Conservation (phyloP, 2,113 vertebrate genomes). For the Edolisoma coerulescens region DNA sequence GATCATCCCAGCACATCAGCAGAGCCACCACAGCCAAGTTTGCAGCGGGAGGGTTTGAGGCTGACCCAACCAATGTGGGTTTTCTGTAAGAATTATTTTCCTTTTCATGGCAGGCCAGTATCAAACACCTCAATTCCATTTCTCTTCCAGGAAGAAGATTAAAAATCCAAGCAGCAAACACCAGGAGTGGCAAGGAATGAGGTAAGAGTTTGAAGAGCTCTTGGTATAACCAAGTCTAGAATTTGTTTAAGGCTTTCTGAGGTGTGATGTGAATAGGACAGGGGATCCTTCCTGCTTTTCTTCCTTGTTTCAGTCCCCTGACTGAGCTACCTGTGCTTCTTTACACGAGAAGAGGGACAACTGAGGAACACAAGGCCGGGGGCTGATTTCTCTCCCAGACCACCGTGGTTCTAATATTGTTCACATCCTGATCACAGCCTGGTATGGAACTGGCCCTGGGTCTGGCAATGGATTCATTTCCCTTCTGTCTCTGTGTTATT, state of each 20-base stretch:
- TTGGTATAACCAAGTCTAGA: not conserved
- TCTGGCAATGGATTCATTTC: not conserved
- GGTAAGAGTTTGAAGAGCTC: not conserved
- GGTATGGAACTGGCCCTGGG: not conserved
- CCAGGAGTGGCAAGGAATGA: not conserved
- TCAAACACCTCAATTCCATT: not conserved
- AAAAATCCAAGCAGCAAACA: not conserved
- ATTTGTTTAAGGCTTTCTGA: not conserved
- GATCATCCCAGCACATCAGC: not conserved
- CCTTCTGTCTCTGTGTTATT: not conserved
- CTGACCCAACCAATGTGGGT: not conserved
- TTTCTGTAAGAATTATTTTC: not conserved
- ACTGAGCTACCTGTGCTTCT: not conserved
- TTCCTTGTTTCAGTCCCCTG: not conserved
- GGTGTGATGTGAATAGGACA: not conserved
- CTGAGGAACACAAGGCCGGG: not conserved
- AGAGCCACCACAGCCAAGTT: not conserved
- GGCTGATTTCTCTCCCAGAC: not conserved
- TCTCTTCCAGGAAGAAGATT: not conserved
- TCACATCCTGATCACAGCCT: accelerated
- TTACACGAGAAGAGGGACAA: not conserved
- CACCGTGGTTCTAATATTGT: not conserved
- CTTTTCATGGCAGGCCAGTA: not conserved
- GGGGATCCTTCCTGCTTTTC: not conserved
- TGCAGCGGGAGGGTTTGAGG: not conserved